Evolutionary conservation across 2,888 invertebrate species (phyloP).

Genomic region (Dicycla oo): DNA sequence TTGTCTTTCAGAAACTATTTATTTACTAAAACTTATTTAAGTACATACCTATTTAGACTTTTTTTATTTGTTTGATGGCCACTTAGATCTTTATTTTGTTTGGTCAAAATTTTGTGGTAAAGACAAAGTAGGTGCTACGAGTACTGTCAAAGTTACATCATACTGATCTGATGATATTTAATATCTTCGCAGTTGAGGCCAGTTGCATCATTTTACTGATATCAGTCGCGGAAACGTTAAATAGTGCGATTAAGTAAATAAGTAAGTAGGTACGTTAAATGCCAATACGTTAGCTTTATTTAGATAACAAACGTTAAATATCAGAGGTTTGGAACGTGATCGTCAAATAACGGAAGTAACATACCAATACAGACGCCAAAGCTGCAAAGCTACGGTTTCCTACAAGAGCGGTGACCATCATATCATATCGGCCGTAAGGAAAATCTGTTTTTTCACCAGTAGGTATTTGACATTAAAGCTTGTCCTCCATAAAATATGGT

Average conservation of each 20-base stretch:
- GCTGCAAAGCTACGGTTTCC: not conserved
- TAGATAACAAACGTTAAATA: not conserved
- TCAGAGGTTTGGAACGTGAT: not conserved
- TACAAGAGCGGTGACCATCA: not conserved
- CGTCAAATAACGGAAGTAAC: conserved; percentile 5
- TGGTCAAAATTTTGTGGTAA: no score
- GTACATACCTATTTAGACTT: not conserved
- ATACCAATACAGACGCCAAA: no score
- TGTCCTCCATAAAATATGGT: no score
- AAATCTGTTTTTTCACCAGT: no score
- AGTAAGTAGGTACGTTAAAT: not conserved
- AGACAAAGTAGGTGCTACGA: not conserved
- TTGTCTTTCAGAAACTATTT: not conserved
- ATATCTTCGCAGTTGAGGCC: not conserved
- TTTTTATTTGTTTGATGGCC: not conserved
- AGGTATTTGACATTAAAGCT: no score
- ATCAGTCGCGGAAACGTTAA: not conserved
- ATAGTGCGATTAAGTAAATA: conserved; percentile 3
- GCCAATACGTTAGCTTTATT: not conserved
- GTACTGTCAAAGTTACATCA: not conserved
- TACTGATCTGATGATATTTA: not conserved
- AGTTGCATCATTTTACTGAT: conserved; percentile 36
- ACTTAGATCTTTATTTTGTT: no score
- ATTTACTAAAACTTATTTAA: not conserved
- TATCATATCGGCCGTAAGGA: not conserved